A percentile compares a stretch with the other conserved stretches of the same genome.
Conservation (phyloP, 2,888 invertebrate genomes). For the Agelastica alni region DNA sequence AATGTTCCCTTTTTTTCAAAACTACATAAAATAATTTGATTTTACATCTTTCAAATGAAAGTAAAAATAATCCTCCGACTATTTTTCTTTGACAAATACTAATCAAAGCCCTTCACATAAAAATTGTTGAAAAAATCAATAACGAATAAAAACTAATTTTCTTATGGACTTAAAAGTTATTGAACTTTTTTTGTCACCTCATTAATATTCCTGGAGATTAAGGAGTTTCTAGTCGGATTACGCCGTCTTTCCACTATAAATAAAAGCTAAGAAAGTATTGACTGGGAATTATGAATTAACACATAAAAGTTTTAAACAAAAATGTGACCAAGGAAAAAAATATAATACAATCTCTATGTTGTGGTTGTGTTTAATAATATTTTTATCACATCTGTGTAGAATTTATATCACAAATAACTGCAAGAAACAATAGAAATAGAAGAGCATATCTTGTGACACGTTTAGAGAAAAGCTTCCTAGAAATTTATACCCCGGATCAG, state of each 20-base stretch:
- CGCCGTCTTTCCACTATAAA: not conserved
- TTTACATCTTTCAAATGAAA: too few relatives aligned
- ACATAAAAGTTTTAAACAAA: too few relatives aligned
- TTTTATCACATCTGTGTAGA: slow-evolving; percentile 10
- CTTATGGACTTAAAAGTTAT: not conserved
- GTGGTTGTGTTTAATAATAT: slow-evolving; percentile 14
- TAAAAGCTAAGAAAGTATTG: not conserved
- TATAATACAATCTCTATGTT: too few relatives aligned
- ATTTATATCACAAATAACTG: slow-evolving; percentile 19
- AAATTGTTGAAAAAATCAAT: not conserved
- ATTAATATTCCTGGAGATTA: slow-evolving; percentile 1
- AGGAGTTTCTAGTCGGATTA: slow-evolving; percentile 5
- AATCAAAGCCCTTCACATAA: too few relatives aligned
- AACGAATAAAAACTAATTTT: slow-evolving; percentile 9
- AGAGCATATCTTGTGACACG: slow-evolving; percentile 10
- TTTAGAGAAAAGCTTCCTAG: slow-evolving; percentile 10
- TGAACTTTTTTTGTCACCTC: not conserved
- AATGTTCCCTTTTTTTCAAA: too few relatives aligned
- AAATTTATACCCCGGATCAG: slow-evolving; percentile 19
- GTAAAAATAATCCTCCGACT: too few relatives aligned
- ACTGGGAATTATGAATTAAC: not conserved
- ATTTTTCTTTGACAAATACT: too few relatives aligned
- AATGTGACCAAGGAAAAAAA: too few relatives aligned
- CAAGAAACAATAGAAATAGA: slow-evolving; percentile 21
- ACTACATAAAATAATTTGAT: too few relatives aligned